Conservation (phyloP, 2,797 vertebrate species). For the Microctenopoma steveboyesi region DNA sequence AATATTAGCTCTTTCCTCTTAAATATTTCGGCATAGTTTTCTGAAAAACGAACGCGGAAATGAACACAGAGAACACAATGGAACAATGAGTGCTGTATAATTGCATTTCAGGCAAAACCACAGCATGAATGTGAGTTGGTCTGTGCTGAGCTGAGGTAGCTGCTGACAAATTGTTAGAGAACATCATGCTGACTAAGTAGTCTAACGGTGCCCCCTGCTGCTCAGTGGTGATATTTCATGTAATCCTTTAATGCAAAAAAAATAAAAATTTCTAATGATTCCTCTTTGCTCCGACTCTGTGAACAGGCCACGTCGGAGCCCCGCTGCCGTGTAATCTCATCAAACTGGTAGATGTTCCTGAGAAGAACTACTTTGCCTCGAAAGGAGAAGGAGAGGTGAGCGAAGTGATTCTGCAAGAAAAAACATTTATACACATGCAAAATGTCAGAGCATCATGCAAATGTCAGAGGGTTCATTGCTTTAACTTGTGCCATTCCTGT, state of each 20-base stretch:
- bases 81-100: background rate
- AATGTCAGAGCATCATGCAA: background rate
- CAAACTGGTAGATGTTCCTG: slow-evolving; percentile 93
- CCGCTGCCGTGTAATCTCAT: slow-evolving; percentile 97
- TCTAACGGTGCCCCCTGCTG: slow-evolving; percentile 57
- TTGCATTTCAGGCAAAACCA: background rate
- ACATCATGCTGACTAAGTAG: background rate
- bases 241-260: too few species aligned
- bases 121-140: background rate
- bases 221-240: background rate
- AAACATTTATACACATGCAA: background rate
- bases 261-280: background rate
- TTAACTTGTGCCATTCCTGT: too few species aligned
- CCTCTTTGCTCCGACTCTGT: background rate
- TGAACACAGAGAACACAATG: background rate
- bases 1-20: background rate
- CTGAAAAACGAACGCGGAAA: background rate
- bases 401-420: background rate
- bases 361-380: slow-evolving; percentile 95
- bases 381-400: slow-evolving; percentile 97
- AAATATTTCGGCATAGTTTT: background rate
- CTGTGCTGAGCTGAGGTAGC: background rate
- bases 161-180: background rate
- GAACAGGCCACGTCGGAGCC: slow-evolving; percentile 93
- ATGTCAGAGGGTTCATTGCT: too few species aligned